Percentiles rank a stretch among this genome's conserved stretches.
Conservation (phyloP, 1,140 invertebrate species). For the Venturia canescens region DNA sequence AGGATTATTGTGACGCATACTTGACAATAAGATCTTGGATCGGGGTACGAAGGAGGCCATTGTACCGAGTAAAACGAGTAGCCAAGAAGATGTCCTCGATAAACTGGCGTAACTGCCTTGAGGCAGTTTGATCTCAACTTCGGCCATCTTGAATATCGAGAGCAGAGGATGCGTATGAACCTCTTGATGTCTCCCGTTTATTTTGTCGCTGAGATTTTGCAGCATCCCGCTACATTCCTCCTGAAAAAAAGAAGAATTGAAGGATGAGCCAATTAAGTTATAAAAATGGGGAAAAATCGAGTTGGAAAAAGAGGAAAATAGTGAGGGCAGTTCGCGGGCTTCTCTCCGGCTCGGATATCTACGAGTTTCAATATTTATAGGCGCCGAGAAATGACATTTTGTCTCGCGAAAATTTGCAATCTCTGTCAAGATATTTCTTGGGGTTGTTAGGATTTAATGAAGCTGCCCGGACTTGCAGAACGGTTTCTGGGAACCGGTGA, state of each 20-base stretch:
- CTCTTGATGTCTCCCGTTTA: conserved; percentile 89
- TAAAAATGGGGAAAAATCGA: no score
- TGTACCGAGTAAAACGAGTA: conserved; percentile 53
- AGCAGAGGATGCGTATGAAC: conserved; percentile 90
- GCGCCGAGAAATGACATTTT: background rate
- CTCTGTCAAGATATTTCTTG: conserved; percentile 34
- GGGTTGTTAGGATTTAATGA: conserved; percentile 36
- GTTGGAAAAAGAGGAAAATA: no score
- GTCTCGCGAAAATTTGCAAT: conserved; percentile 35
- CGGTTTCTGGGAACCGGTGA: background rate
- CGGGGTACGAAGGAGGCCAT: conserved; percentile 45
- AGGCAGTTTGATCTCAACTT: conserved; percentile 84
- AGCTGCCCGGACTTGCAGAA: conserved; percentile 10
- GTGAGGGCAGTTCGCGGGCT: no score
- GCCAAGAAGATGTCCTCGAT: conserved; percentile 51
- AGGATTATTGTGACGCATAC: conserved; percentile 52
- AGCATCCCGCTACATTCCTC: conserved; percentile 89
- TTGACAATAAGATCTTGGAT: conserved; percentile 47
- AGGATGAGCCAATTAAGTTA: no score
- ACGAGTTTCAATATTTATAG: no score
- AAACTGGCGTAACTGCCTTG: conserved; percentile 64
- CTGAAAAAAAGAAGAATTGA: conserved; percentile 80
- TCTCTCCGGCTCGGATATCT: no score
- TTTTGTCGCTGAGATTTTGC: conserved; percentile 87
- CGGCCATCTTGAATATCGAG: conserved; percentile 94